Conservation (phyloP, 2,888 invertebrate genomes). For the Cheilosia scutellata region DNA sequence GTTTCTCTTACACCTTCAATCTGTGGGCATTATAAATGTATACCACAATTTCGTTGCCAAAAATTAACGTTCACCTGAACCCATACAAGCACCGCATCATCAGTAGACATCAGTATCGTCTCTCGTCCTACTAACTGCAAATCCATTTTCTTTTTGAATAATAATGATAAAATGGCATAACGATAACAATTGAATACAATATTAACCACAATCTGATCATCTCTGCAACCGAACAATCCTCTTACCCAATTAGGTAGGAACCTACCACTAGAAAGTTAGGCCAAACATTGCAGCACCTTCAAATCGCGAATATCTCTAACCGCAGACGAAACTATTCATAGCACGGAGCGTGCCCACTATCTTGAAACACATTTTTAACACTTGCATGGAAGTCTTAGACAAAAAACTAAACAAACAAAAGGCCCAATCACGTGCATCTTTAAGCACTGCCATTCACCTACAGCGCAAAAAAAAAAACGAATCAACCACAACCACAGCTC, state of each 20-base stretch:
- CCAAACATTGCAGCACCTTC: slow-evolving; percentile 47
- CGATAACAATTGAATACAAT: slow-evolving; percentile 2
- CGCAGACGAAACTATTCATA: slow-evolving; percentile 55
- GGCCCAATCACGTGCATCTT: slow-evolving; percentile 70
- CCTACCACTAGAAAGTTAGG: slow-evolving; percentile 52
- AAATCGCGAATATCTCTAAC: slow-evolving; percentile 33
- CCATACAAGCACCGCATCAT: no score
- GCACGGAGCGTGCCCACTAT: slow-evolving; percentile 60
- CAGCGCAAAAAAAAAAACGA: slow-evolving; percentile 26
- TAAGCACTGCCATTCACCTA: slow-evolving; percentile 64
- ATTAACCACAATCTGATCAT: slow-evolving; percentile 25
- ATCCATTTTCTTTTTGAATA: no score
- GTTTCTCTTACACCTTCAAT: no score
- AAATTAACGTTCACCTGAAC: no score
- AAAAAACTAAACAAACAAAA: slow-evolving; percentile 52
- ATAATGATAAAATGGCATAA: no score
- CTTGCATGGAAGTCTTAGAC: slow-evolving; percentile 67
- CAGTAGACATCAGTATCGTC: no score
- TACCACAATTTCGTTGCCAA: no score
- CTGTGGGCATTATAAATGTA: no score
- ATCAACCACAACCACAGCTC: slow-evolving; percentile 29
- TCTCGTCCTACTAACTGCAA: no score
- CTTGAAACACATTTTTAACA: slow-evolving; percentile 72
- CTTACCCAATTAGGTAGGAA: slow-evolving; percentile 6
- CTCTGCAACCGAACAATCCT: slow-evolving; percentile 14